Evolutionary conservation across 2,113 vertebrate genomes (phyloP).

Genomic region (Xyrauchen texanus): DNA sequence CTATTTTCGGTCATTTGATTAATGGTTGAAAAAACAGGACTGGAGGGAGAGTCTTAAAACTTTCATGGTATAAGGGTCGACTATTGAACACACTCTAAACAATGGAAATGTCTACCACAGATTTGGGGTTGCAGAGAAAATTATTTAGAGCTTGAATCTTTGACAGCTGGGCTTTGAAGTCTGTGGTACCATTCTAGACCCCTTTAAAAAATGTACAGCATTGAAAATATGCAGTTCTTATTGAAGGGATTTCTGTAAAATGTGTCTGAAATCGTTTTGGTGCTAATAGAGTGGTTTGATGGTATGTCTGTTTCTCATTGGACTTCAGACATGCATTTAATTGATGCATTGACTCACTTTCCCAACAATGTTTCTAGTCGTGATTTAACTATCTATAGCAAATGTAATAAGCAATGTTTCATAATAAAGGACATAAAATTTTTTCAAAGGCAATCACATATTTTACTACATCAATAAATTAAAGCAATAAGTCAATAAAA

Average conservation of each 20-base stretch:
- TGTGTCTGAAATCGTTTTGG: background rate
- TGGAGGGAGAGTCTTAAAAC: conserved; percentile 45
- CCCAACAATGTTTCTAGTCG: background rate
- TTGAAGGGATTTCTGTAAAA: conserved; percentile 31
- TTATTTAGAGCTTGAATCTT: conserved; percentile 11
- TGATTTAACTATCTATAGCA: too few relatives aligned
- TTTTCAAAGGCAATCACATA: too few relatives aligned
- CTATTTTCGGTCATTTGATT: conserved; percentile 52
- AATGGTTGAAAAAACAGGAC: conserved; percentile 44
- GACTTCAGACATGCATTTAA: conserved; percentile 24
- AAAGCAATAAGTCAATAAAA: too few relatives aligned
- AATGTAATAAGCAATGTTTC: too few relatives aligned
- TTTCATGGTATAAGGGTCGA: conserved; percentile 40
- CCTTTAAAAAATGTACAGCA: conserved; percentile 35
- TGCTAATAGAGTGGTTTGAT: conserved; percentile 17
- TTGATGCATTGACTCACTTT: conserved; percentile 13
- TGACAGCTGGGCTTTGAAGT: background rate
- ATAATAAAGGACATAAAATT: too few relatives aligned
- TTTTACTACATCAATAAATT: too few relatives aligned
- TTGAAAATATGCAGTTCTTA: conserved; percentile 28
- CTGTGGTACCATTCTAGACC: background rate
- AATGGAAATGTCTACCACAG: background rate
- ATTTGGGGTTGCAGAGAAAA: conserved; percentile 13
- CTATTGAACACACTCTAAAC: conserved; percentile 34
- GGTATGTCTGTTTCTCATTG: conserved; percentile 45